phyloP scores from a whole-genome alignment of 2,797 vertebrate genomes.

The Enteromius treurensis region DNA sequence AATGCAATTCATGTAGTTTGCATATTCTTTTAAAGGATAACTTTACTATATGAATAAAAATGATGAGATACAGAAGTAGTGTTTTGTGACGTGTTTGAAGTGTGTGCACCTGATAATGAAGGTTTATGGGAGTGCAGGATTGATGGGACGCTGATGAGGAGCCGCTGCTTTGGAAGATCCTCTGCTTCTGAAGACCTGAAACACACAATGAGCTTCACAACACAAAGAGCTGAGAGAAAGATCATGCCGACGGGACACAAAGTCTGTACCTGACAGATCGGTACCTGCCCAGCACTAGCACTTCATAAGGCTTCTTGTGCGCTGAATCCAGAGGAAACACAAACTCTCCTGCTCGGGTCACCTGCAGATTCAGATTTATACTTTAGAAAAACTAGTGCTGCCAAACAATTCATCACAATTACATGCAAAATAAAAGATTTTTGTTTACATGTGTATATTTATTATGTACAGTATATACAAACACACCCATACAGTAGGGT shows the following conservation, averaged over 20 bases:
- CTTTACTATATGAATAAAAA: neutral
- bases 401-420: neutral
- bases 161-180: constrained; percentile 73
- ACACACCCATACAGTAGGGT: too few relatives aligned
- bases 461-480: too few relatives aligned
- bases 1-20: neutral
- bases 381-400: too few relatives aligned
- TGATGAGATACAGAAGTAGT: neutral
- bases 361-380: constrained; percentile 68
- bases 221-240: neutral
- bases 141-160: constrained; percentile 92
- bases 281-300: constrained; percentile 85
- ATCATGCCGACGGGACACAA: neutral
- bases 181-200: constrained; percentile 71
- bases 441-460: too few relatives aligned
- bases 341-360: constrained; percentile 88
- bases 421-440: too few relatives aligned
- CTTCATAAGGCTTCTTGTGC: constrained; percentile 97
- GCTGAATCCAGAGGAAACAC: constrained; percentile 92
- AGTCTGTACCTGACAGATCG: constrained; percentile 50
- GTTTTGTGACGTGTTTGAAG: neutral
- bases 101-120: constrained; percentile 83
- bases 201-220: constrained; percentile 12
- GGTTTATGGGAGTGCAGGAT: constrained; percentile 95
- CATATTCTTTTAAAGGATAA: neutral